Evolutionary conservation across 2,113 vertebrate genomes (phyloP).

Genomic region (Microcebus murinus): DNA sequence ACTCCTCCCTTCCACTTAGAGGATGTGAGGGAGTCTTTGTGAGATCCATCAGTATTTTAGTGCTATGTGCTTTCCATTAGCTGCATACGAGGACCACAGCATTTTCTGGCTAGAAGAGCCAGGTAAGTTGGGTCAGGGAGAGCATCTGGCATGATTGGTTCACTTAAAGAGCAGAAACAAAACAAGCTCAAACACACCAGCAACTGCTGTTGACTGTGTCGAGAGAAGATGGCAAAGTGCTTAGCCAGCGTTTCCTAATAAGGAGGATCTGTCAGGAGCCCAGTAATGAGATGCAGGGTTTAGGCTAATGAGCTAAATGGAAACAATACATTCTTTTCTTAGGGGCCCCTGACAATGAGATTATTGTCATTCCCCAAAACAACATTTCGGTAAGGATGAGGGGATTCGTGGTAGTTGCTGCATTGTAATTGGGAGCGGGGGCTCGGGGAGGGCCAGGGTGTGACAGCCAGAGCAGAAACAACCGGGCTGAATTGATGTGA

Average conservation of each 20-base stretch:
- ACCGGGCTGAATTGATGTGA: neutral
- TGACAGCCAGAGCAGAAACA: conserved; percentile 41
- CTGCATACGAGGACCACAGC: neutral
- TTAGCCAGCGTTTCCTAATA: conserved; percentile 48
- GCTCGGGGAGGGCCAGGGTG: neutral
- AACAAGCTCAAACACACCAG: neutral
- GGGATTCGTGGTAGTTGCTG: conserved; percentile 73
- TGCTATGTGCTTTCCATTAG: neutral
- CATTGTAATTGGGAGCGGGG: conserved; percentile 18
- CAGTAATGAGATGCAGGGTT: conserved; percentile 79
- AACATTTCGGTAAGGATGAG: conserved; percentile 64
- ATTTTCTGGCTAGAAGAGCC: conserved; percentile 39
- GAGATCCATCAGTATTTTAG: neutral
- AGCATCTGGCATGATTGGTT: conserved; percentile 49
- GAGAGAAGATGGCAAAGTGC: conserved; percentile 36
- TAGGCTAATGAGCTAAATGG: conserved; percentile 81
- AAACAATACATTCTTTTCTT: conserved; percentile 80
- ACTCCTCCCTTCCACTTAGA: neutral
- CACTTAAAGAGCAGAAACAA: conserved; percentile 44
- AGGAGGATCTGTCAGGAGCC: conserved; percentile 68
- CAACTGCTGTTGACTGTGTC: conserved; percentile 36
- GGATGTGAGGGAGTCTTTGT: neutral
- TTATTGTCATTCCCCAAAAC: conserved; percentile 78
- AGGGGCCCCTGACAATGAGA: conserved; percentile 76
- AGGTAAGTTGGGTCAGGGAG: conserved; percentile 42